These are phyloP conservation scores for Eupithecia tripunctaria DNA, from an alignment of 2,888 invertebrate genomes.

Conservation along the genomic window DNA sequence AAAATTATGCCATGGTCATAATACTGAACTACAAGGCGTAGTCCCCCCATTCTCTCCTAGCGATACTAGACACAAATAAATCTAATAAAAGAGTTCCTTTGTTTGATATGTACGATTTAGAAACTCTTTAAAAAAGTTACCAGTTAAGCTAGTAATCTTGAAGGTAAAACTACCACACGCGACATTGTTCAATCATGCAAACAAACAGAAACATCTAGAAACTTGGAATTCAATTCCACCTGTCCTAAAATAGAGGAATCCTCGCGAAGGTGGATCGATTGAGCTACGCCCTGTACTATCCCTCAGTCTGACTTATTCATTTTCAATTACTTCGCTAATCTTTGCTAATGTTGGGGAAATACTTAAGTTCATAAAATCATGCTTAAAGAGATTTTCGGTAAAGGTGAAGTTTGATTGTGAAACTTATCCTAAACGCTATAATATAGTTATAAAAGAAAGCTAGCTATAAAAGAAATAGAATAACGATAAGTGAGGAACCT, in stretches of 20 bases:
- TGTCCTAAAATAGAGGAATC: constrained; percentile 71
- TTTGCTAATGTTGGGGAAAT: background rate
- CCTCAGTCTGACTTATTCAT: constrained; percentile 22
- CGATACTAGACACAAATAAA: background rate
- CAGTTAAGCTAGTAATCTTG: background rate
- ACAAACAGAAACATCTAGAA: constrained; percentile 38
- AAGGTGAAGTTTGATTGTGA: background rate
- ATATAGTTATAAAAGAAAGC: no score
- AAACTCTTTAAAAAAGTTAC: background rate
- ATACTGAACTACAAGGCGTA: background rate
- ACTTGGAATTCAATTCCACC: constrained; percentile 71
- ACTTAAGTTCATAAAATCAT: background rate
- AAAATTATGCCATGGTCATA: background rate
- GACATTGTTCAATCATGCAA: constrained; percentile 6
- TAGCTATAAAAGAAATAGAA: no score
- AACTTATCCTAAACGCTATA: no score
- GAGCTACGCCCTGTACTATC: constrained; percentile 51
- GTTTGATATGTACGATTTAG: background rate
- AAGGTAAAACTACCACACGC: constrained; percentile 7
- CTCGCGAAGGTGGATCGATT: constrained; percentile 64
- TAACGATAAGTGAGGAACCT: no score
- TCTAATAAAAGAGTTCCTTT: background rate
- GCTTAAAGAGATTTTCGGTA: background rate
- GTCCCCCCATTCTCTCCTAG: background rate
- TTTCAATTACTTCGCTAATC: constrained; percentile 3